Evolutionary conservation across 2,888 invertebrate species (phyloP).

Genomic region (Melinaea menophilus): DNA sequence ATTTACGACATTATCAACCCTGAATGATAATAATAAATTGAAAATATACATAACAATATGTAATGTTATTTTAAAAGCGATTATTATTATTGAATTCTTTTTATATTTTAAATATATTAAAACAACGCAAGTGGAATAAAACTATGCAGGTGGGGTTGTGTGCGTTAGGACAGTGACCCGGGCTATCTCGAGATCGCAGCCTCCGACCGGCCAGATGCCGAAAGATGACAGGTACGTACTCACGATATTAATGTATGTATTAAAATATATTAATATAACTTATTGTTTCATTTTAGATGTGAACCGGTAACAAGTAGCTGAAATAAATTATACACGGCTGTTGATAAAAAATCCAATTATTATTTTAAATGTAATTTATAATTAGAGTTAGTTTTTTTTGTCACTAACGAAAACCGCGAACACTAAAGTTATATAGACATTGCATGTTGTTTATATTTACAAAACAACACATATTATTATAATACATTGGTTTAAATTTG

Average conservation of each 20-base stretch:
- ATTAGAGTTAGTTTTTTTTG: background rate
- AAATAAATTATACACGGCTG: no score
- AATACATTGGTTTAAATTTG: background rate
- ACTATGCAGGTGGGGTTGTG: constrained; percentile 30
- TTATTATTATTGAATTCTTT: background rate
- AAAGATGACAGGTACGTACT: constrained; percentile 69
- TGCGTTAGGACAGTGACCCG: constrained; percentile 71
- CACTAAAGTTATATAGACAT: no score
- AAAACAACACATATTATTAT: background rate
- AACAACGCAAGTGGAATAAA: constrained; percentile 18
- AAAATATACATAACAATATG: no score
- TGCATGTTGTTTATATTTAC: no score
- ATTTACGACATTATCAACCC: no score
- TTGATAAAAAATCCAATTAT: constrained; percentile 2
- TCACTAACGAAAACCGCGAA: no score
- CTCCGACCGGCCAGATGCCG: constrained; percentile 77
- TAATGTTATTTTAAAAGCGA: no score
- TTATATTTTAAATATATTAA: background rate
- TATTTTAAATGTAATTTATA: constrained; percentile 6
- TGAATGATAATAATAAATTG: no score
- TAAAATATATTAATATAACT: constrained; percentile 21
- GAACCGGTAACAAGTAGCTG: background rate
- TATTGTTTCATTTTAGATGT: constrained; percentile 6
- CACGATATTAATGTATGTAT: constrained; percentile 27
- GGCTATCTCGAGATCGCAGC: constrained; percentile 73